Base-by-base conservation (phyloP, 2,888 invertebrate species). In the Lomographa bimaculata region DNA sequence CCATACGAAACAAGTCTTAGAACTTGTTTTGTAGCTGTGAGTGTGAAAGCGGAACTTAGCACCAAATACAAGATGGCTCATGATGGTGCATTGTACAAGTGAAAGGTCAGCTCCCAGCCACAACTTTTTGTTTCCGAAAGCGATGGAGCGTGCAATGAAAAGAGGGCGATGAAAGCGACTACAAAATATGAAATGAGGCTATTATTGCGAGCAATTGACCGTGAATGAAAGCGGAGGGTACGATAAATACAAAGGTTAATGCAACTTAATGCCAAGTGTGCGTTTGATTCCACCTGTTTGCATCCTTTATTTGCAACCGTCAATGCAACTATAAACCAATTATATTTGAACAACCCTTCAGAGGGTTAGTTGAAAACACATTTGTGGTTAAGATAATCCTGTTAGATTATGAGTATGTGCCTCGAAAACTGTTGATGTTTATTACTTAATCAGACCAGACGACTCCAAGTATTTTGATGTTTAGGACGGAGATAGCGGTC, bases 101-200 rank as follows among this genome's bases (percentile, higher is more conserved):
- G 41, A 42, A 42, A 42, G 25, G 35, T 41, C 28, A 35, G 7
- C 2, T 6, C 6, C 3, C 7, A 18, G 10, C 2, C 3, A 24
- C 5, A 16, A 27, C 7, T 14, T 12, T 25, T 26, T 12, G 10
- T 30, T 26, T 21, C 5, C 7, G 4, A n/a, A 27, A n/a, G 23
- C 32, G 27, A 18, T 21, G 27, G 36, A 43, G 7, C 42, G 23
- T 19, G 36, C 23, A 26, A 23, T 27, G 18, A 26, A 33, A 34
- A 18, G 6, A 24, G 18, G 27, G 25, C 10, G 8, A 29, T 16
- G 20, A 12, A 18, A 20, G 14, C 23, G 14, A 19, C 21, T 14
- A 14, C 2, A 8, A 14, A 17, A 40, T 29, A 35, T 41, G 35
- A 41, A 41, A 20, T n/a, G 25, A 30, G 18, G 32, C 30, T 18